Conservation (phyloP, 2,888 invertebrate species). For the Temnothorax ravouxi region DNA sequence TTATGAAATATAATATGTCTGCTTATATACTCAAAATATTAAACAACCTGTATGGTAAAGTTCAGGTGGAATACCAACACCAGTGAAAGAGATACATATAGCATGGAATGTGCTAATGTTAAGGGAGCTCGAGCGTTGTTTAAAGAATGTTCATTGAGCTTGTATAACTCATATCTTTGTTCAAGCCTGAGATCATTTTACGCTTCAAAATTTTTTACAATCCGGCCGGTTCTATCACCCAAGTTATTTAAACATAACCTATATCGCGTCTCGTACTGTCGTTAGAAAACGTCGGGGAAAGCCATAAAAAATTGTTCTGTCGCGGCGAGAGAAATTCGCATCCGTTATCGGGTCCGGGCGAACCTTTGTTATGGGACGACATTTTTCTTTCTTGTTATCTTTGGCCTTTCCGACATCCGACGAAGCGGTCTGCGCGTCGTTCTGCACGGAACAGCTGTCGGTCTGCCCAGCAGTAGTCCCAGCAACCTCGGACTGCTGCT, state of each 20-base stretch:
- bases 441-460: slow-evolving; percentile 82
- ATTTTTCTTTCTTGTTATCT: slow-evolving; percentile 89
- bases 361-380: slow-evolving; percentile 91
- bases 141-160: too few species aligned
- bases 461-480: slow-evolving; percentile 83
- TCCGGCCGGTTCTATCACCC: neutral
- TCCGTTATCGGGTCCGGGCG: neutral
- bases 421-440: slow-evolving; percentile 79
- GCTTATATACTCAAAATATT: too few species aligned
- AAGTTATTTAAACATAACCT: too few species aligned
- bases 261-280: too few species aligned
- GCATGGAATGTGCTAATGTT: too few species aligned
- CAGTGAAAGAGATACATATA: too few species aligned
- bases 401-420: slow-evolving; percentile 87
- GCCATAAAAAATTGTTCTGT: neutral
- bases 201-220: neutral
- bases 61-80: too few species aligned
- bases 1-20: too few species aligned
- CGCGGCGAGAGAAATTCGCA: neutral
- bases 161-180: too few species aligned
- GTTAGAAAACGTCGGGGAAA: neutral
- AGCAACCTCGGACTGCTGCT: slow-evolving; percentile 78
- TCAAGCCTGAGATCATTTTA: too few species aligned
- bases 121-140: too few species aligned
- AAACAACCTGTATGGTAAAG: too few species aligned